These are phyloP conservation scores for Myotis daubentonii DNA, from an alignment of 2,797 vertebrate species.

Conservation along the genomic window DNA sequence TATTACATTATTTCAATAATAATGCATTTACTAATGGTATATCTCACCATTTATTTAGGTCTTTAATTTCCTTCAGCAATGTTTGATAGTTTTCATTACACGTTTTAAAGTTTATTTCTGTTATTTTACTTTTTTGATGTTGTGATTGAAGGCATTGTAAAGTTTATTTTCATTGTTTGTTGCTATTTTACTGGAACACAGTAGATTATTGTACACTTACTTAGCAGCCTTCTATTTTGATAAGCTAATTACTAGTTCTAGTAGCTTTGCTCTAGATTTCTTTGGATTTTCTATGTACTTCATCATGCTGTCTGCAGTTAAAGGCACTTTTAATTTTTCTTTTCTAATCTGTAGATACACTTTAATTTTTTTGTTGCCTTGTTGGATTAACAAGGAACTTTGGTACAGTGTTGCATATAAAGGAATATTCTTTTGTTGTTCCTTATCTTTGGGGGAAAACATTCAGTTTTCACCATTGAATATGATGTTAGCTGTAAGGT, in stretches of 20 bases:
- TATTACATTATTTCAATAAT: not conserved
- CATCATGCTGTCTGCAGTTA: not conserved
- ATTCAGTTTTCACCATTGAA: not conserved
- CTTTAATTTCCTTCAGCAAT: not conserved
- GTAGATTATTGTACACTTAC: not conserved
- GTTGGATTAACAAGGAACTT: not conserved
- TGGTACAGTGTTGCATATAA: not conserved
- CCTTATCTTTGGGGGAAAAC: not conserved
- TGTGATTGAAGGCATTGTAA: not conserved
- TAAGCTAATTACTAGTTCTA: not conserved
- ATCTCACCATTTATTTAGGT: not conserved
- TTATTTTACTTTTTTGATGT: not conserved
- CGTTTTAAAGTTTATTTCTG: not conserved
- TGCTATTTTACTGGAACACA: not conserved
- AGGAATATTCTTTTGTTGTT: not conserved
- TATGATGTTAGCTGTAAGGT: not conserved
- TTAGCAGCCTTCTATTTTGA: not conserved
- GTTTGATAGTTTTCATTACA: not conserved
- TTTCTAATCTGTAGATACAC: not conserved
- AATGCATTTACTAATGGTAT: not conserved
- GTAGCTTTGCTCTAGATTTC: not conserved
- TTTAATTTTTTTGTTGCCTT: not conserved
- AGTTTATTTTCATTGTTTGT: not conserved
- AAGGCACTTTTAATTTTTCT: not conserved
- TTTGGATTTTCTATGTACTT: not conserved